Percentiles rank a stretch among this genome's conserved stretches.
These are phyloP conservation scores for Geococcyx californianus DNA, from an alignment of 2,113 vertebrate species.

Conservation along the genomic window DNA sequence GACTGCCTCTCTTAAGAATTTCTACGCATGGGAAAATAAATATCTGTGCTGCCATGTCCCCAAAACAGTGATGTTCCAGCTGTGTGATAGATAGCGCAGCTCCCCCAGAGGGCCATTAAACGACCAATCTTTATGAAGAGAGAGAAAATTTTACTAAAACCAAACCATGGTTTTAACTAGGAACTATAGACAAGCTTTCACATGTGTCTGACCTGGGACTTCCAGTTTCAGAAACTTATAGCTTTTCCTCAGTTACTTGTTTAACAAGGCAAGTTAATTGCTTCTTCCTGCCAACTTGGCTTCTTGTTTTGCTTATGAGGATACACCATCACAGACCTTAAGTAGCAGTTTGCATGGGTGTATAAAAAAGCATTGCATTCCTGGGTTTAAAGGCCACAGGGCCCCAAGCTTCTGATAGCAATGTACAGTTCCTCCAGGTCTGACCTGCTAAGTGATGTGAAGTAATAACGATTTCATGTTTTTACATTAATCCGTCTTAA, in stretches of 20 bases:
- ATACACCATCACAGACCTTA: neutral
- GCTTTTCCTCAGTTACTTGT: neutral
- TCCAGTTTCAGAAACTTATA: neutral
- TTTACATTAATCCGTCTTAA: neutral
- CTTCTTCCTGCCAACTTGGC: neutral
- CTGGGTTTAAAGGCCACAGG: neutral
- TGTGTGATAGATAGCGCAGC: neutral
- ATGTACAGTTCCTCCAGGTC: neutral
- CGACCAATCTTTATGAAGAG: neutral
- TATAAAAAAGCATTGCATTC: neutral
- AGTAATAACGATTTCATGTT: neutral
- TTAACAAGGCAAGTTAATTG: neutral
- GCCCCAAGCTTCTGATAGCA: neutral
- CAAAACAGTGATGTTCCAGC: neutral
- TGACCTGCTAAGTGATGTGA: neutral
- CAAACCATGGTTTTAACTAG: neutral
- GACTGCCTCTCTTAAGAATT: neutral
- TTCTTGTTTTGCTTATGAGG: neutral
- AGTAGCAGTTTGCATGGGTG: neutral
- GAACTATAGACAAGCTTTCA: neutral
- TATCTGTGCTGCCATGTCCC: neutral
- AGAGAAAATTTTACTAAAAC: neutral
- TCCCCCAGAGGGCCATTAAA: fast-evolving
- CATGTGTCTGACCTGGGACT: neutral
- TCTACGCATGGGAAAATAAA: neutral